These are phyloP conservation scores for Rotaria macrura DNA, from an alignment of 2,888 invertebrate genomes.

Conservation along the genomic window DNA sequence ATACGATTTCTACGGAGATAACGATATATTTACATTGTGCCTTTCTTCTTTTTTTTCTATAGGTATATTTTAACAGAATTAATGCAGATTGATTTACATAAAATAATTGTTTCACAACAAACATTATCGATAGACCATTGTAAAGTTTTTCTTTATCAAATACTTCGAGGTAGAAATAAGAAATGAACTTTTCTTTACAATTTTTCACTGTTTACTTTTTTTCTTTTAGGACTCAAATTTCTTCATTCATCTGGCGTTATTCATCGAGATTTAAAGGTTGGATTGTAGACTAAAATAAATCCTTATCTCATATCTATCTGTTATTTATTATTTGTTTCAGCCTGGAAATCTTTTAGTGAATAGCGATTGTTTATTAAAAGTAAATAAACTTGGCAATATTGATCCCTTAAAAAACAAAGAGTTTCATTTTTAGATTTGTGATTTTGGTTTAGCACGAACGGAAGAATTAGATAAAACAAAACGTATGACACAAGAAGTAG, in stretches of 20 bases:
- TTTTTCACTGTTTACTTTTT: neutral
- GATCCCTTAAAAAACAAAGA: neutral
- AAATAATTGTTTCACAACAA: constrained; percentile 98
- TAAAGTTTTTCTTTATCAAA: constrained; percentile 99
- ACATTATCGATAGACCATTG: constrained; percentile 97
- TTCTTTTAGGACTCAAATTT: constrained; percentile 63
- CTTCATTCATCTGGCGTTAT: constrained; percentile 93
- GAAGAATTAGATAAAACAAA: constrained; percentile 70
- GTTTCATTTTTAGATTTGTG: constrained; percentile 65
- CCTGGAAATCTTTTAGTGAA: constrained; percentile 96
- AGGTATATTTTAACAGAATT: constrained; percentile 94
- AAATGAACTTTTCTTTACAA: neutral
- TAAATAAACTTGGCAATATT: neutral
- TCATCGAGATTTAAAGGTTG: constrained; percentile 89
- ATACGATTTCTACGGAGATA: no score
- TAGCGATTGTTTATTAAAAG: constrained; percentile 62
- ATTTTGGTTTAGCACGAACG: constrained; percentile 93
- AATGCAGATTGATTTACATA: constrained; percentile 97
- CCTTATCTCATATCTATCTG: no score
- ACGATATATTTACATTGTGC: no score
- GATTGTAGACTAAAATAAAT: no score
- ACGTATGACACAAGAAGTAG: constrained; percentile 98
- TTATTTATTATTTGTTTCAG: no score
- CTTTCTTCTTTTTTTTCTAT: neutral
- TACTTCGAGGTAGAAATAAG: constrained; percentile 76